phyloP scores from a whole-genome alignment of 1,140 invertebrate species.

The Temnothorax curvispinosus region DNA sequence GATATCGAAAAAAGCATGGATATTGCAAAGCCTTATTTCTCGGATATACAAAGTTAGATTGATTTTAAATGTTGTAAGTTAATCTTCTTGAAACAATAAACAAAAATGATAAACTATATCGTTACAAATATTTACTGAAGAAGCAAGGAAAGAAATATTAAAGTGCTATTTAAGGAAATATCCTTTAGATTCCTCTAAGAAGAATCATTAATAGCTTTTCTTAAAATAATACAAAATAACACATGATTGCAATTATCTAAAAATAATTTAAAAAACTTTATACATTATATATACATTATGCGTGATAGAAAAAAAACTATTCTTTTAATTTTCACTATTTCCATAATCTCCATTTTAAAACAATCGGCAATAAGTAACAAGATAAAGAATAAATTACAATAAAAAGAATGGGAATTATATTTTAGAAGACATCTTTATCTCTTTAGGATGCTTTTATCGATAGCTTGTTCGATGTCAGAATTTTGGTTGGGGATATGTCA shows the following conservation, averaged over 20 bases:
- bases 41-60: constrained; percentile 3
- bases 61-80: constrained; percentile 40
- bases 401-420: neutral
- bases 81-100: constrained; percentile 44
- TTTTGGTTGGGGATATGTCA: constrained; percentile 37
- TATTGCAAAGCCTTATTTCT: constrained; percentile 28
- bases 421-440: neutral
- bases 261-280: neutral
- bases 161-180: neutral
- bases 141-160: neutral
- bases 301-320: neutral
- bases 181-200: neutral
- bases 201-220: neutral
- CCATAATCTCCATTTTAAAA: neutral
- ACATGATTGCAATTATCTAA: neutral
- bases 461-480: constrained; percentile 8
- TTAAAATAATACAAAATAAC: neutral
- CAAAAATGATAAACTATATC: neutral
- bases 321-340: neutral
- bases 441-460: neutral
- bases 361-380: neutral
- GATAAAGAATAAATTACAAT: neutral
- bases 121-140: constrained; percentile 23
- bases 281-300: neutral
- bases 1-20: constrained; percentile 37